These are phyloP conservation scores for Diglossa cyanea DNA, from an alignment of 2,797 vertebrate genomes.

Conservation along the genomic window DNA sequence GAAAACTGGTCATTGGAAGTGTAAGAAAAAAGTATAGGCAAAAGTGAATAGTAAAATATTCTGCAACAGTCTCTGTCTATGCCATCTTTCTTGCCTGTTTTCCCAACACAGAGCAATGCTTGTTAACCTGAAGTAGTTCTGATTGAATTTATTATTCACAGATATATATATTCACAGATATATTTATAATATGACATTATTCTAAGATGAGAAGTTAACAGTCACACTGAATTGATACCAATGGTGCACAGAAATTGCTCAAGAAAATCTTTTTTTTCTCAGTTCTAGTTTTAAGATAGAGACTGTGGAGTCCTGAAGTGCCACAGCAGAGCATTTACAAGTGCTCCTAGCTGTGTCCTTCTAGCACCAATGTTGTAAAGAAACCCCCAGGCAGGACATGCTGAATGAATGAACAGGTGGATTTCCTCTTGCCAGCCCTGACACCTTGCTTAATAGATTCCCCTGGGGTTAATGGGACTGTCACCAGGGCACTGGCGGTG, in stretches of 20 bases:
- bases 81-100: not conserved
- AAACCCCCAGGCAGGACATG: constrained; percentile 29
- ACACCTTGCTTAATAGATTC: constrained; percentile 49
- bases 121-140: not conserved
- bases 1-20: not conserved
- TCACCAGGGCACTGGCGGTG: constrained; percentile 51
- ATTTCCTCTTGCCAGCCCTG: constrained; percentile 19
- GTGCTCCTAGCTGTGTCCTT: not conserved
- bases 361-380: not conserved
- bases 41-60: not conserved
- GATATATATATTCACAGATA: not conserved
- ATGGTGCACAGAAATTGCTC: not conserved
- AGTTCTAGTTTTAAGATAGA: not conserved
- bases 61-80: not conserved
- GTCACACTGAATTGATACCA: not conserved
- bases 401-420: constrained; percentile 52
- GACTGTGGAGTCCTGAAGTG: not conserved
- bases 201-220: not conserved
- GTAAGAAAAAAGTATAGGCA: not conserved
- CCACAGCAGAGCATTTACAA: not conserved
- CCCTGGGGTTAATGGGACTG: constrained; percentile 72
- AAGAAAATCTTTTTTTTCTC: not conserved
- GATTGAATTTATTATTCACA: not conserved
- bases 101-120: not conserved
- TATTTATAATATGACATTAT: not conserved